phyloP scores from a whole-genome alignment of 2,113 vertebrate genomes.

The Phocoena sinus region DNA sequence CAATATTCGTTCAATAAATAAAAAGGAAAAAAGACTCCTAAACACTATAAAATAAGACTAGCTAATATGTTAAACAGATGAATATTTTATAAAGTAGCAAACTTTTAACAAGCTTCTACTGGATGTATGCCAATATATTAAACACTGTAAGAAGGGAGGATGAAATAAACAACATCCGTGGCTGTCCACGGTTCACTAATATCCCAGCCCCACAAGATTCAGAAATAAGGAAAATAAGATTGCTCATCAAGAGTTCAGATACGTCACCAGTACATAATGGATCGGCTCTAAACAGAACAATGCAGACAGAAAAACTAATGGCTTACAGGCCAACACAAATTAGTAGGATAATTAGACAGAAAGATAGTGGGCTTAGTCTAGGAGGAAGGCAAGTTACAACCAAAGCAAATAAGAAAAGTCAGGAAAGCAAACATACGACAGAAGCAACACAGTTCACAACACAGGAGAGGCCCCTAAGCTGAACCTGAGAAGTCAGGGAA shows the following conservation, averaged over 20 bases:
- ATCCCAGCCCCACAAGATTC: background rate
- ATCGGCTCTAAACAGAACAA: background rate
- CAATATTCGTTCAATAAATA: background rate
- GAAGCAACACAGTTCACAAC: background rate
- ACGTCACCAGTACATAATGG: background rate
- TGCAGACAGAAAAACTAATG: background rate
- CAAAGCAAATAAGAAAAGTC: background rate
- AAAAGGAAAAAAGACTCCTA: background rate
- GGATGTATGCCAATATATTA: background rate
- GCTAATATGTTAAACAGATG: background rate
- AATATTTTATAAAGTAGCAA: background rate
- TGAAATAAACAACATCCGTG: background rate
- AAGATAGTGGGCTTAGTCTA: background rate
- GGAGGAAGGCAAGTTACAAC: background rate
- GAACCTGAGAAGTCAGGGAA: background rate
- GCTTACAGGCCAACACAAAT: background rate
- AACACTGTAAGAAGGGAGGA: background rate
- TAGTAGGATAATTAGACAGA: background rate
- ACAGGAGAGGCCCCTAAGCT: background rate
- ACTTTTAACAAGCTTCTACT: background rate
- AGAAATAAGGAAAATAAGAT: conserved; percentile 21
- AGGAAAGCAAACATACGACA: background rate
- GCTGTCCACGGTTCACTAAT: background rate
- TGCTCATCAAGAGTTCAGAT: background rate
- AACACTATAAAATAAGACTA: background rate